Base-by-base conservation (phyloP, 2,888 invertebrate genomes). In the Cacoxenus indagator region DNA sequence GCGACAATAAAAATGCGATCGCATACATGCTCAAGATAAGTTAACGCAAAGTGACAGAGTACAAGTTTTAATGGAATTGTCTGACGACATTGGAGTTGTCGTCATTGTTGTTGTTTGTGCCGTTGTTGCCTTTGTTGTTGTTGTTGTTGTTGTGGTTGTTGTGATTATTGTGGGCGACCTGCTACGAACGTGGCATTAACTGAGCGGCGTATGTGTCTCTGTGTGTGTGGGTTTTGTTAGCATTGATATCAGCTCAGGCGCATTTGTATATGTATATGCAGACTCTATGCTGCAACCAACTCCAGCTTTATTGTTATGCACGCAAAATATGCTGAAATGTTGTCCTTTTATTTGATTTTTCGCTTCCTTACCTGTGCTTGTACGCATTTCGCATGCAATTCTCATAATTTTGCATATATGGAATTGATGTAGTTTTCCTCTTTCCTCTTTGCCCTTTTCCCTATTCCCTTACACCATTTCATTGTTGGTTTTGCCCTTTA, bases 1-100 rank as follows among this genome's bases (percentile, higher is more conserved):
- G 84, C 82, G 84, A 84, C 83, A 82, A 82, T 81, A 83, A 84
- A 83, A 83, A 82, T 84, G 84, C 83, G 82, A 82, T 84, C 81
- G 83, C 78, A 77, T 80, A 79, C 80, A 79, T 75, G 76, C 77
- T 74, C 78, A 74, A 76, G 81, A 82, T 84, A 81, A 81, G 77
- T 77, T 82, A 84, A 78, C 79, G 75, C 83, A 78, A 81, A 78
- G 79, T 82, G 81, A 83, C 81, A 83, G 78, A 77, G 81, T 75
- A 83, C 82, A 82, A 83, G 82, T 78, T 83, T 83, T 83, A 81
- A 83, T 81, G 81, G 84, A 81, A 81, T 82, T 81, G 81, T 81
- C 78, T 73, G 76, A 76, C 75, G 75, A 69, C 65, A 69, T 68
- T 65, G 68, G 37, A 37, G 43, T 64, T 67, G 31, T 48, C 68